phyloP scores from a whole-genome alignment of 2,797 vertebrate species.

The Ataeniobius toweri region DNA sequence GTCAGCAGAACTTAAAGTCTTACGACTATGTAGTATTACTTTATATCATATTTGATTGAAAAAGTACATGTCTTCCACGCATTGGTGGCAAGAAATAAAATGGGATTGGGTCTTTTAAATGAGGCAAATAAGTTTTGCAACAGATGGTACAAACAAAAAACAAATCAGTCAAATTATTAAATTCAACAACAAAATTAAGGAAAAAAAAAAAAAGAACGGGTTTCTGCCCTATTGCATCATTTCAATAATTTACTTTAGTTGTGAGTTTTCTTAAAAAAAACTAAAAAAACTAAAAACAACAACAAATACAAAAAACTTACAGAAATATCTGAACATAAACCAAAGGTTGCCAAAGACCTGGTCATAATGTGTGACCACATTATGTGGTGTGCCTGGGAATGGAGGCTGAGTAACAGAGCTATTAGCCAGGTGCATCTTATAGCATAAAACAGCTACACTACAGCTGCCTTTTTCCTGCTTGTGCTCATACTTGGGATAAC shows the following conservation, averaged over 20 bases:
- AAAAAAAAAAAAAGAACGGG: background rate
- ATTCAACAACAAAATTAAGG: background rate
- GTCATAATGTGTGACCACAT: background rate
- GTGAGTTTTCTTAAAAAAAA: background rate
- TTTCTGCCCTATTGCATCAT: background rate
- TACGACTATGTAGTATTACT: background rate
- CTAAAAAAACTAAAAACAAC: too few relatives aligned
- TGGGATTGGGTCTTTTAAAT: background rate
- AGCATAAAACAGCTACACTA: background rate
- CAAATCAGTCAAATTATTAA: background rate
- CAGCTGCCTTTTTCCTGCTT: too few relatives aligned
- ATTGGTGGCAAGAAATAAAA: background rate
- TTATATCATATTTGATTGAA: constrained; percentile 10
- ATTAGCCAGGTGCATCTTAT: background rate
- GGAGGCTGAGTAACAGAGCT: background rate
- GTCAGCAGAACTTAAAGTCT: constrained; percentile 23
- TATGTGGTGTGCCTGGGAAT: background rate
- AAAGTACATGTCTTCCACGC: background rate
- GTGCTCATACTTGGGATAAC: background rate
- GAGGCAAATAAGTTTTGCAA: background rate
- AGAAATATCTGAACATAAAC: background rate
- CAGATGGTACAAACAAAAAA: background rate
- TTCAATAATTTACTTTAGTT: background rate
- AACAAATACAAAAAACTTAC: background rate
- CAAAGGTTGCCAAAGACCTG: too few relatives aligned